A percentile compares a stretch with the other conserved stretches of the same genome.
Conservation (phyloP, 2,888 invertebrate genomes). For the Shargacucullia verbasci region DNA sequence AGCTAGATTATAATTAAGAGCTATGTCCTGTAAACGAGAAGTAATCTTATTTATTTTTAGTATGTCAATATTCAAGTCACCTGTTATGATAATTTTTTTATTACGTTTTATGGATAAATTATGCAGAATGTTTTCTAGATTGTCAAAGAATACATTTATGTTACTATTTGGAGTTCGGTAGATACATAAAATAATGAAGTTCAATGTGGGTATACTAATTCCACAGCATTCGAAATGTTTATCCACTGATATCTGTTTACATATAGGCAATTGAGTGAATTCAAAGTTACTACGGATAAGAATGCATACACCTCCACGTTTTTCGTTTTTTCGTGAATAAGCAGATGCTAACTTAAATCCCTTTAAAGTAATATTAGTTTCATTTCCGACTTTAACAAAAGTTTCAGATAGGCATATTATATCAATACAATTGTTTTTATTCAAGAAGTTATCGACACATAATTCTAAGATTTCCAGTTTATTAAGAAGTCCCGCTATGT, state of each 20-base stretch:
- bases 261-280: too few relatives aligned
- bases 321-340: too few relatives aligned
- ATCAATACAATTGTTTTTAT: too few relatives aligned
- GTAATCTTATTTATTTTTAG: neutral
- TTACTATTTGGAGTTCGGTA: slow-evolving; percentile 1
- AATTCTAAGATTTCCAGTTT: too few relatives aligned
- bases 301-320: too few relatives aligned
- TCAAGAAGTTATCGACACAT: too few relatives aligned
- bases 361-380: too few relatives aligned
- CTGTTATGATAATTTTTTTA: neutral
- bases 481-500: too few relatives aligned
- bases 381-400: too few relatives aligned
- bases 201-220: neutral
- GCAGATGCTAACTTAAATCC: too few relatives aligned
- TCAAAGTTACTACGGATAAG: too few relatives aligned
- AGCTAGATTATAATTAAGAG: neutral
- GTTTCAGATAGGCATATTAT: too few relatives aligned
- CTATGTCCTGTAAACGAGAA: neutral
- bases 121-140: neutral
- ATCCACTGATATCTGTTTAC: neutral
- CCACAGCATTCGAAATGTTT: neutral
- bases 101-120: neutral
- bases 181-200: neutral
- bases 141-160: neutral
- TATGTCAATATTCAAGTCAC: neutral